Conservation (phyloP, 2,888 invertebrate genomes). For the Alentia gelatinosa region DNA sequence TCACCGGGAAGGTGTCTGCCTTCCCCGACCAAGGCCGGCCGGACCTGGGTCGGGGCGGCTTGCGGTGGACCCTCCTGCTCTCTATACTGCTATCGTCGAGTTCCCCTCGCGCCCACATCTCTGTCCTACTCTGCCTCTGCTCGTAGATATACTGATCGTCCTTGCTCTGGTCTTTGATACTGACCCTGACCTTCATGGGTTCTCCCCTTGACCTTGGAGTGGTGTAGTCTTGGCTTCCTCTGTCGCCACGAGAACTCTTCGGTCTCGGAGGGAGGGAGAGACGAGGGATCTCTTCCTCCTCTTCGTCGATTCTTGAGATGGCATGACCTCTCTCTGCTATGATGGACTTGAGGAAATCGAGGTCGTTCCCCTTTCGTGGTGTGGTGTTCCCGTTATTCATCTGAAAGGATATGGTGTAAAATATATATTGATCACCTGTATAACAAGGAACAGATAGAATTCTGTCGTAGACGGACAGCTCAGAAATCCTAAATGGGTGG, state of each 20-base stretch:
- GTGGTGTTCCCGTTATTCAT: neutral
- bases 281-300: neutral
- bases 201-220: no score
- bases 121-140: neutral
- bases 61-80: neutral
- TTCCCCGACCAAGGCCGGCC: neutral
- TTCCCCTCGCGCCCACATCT: neutral
- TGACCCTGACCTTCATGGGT: neutral
- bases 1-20: neutral
- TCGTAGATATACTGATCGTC: neutral
- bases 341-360: conserved; percentile 24
- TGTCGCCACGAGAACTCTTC: neutral
- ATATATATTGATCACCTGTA: no score
- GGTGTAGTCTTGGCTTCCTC: no score
- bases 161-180: neutral
- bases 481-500: no score
- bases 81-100: neutral
- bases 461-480: no score
- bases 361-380: neutral
- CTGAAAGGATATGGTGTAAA: neutral
- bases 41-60: neutral
- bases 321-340: neutral
- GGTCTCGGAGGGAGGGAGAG: neutral
- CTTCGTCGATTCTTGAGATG: neutral
- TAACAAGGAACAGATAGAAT: no score